Base-by-base conservation (phyloP, 2,113 vertebrate species). In the Grammomys dolichurus region DNA sequence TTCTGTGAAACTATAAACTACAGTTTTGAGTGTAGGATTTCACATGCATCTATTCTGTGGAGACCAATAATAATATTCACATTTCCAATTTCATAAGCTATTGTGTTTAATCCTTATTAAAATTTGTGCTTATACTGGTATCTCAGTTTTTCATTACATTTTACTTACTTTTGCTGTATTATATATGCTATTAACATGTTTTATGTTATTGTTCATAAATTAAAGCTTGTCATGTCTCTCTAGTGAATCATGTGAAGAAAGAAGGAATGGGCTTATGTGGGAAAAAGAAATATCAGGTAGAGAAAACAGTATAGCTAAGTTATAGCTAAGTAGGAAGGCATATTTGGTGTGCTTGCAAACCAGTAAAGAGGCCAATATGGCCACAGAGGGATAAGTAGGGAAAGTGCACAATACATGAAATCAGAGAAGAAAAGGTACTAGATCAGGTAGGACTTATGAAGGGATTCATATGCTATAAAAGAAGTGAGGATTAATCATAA, bases 81-180 rank as follows among this genome's bases (percentile, higher is more conserved):
- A 93, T 87, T 43, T 65, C 40, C n/a, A 90, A 46, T 31, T n/a
- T 86, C 67, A 84, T 60, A 6, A 82, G 40, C 26, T 85, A 85
- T 31, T 75, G 28, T 78, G 14, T 86, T 76, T 89, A 10, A 86
- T 81, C 40, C 56, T 51, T 70, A 88, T 9, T 51, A 58, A 78
- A 84, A 93, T 14, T 54, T 89, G 0, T 67, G 82, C 78, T 85
- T 94, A 67, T 89, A 58, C 31, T 80, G 87, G 48, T 86, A 17
- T 82, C 43, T 78, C 33, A 88, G 77, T 77, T 77, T 94, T 86
- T 87, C 31, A 69, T 46, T 87, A 11, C 11, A 78, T 89, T 93
- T 91, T 78, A 65, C 7, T 19, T 17, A 82, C 58, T 81, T 96
- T 87, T 77, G 16, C 31, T 91, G 8, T 87, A 67, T 7, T 86